phyloP scores from a whole-genome alignment of 1,140 invertebrate species.

The Zaprionus capensis region DNA sequence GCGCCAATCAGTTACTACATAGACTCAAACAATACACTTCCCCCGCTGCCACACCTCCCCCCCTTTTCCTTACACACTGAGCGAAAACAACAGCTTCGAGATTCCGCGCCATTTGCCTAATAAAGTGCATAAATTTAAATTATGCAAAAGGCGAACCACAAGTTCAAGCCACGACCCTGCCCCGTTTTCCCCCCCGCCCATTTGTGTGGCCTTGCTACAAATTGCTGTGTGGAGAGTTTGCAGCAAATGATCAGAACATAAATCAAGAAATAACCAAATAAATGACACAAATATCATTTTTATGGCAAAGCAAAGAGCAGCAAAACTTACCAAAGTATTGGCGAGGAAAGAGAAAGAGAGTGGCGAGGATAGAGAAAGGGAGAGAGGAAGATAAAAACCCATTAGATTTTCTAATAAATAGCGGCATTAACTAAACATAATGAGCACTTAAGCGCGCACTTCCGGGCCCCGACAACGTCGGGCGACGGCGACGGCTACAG shows the following conservation, averaged over 20 bases:
- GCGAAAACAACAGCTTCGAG: neutral
- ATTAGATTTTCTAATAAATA: constrained; percentile 73
- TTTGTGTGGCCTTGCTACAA: neutral
- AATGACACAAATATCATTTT: constrained; percentile 70
- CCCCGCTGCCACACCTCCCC: neutral
- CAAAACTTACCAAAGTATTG: neutral
- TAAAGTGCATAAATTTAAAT: constrained; percentile 70
- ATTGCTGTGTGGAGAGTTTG: constrained; percentile 3
- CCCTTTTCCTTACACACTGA: neutral
- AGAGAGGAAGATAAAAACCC: constrained; percentile 52
- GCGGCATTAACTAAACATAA: constrained; percentile 71
- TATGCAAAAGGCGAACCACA: constrained; percentile 52
- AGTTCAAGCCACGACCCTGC: constrained; percentile 18
- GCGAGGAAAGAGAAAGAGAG: neutral
- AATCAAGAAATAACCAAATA: constrained; percentile 69
- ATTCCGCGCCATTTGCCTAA: constrained; percentile 42
- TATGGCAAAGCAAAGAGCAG: constrained; percentile 33
- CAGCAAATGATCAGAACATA: constrained; percentile 59
- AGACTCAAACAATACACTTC: constrained; percentile 8
- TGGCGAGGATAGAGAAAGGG: constrained; percentile 7
- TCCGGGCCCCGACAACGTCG: constrained; percentile 42
- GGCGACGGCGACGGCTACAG: neutral
- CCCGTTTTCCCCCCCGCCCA: neutral
- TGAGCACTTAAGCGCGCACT: constrained; percentile 71
- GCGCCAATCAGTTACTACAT: constrained; percentile 53